These are phyloP conservation scores for Aleadryas rufinucha DNA, from an alignment of 2,113 vertebrate species.

Conservation along the genomic window DNA sequence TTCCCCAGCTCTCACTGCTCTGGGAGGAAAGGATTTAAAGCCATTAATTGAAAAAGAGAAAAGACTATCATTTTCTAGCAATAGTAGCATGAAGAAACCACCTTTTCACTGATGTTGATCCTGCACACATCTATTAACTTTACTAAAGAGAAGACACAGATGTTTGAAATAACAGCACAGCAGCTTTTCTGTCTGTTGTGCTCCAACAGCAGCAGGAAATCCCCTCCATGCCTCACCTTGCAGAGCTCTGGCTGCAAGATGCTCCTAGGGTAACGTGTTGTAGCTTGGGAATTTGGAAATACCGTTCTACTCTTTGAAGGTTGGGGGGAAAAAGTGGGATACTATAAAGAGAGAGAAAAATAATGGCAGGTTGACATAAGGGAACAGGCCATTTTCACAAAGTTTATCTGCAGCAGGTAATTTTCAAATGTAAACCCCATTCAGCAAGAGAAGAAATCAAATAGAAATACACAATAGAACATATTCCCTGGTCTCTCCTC, in stretches of 20 bases:
- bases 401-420: neutral
- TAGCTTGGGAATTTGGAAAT: neutral
- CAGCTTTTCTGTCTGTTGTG: neutral
- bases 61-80: neutral
- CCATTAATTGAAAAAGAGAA: neutral
- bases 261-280: neutral
- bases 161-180: conserved; percentile 1
- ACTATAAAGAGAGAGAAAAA: neutral
- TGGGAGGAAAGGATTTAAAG: neutral
- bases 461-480: neutral
- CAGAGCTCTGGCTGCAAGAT: neutral
- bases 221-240: neutral
- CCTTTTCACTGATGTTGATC: neutral
- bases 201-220: neutral
- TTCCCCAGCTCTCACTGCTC: neutral
- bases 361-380: neutral
- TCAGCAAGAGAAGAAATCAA: neutral
- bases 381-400: neutral
- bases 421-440: neutral
- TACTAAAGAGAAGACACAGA: neutral
- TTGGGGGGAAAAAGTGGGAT: fast-evolving
- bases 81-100: neutral
- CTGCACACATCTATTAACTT: neutral
- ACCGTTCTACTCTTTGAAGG: neutral
- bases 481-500: neutral